Conservation (phyloP, 2,113 vertebrate genomes). For the Anseranas semipalmata region DNA sequence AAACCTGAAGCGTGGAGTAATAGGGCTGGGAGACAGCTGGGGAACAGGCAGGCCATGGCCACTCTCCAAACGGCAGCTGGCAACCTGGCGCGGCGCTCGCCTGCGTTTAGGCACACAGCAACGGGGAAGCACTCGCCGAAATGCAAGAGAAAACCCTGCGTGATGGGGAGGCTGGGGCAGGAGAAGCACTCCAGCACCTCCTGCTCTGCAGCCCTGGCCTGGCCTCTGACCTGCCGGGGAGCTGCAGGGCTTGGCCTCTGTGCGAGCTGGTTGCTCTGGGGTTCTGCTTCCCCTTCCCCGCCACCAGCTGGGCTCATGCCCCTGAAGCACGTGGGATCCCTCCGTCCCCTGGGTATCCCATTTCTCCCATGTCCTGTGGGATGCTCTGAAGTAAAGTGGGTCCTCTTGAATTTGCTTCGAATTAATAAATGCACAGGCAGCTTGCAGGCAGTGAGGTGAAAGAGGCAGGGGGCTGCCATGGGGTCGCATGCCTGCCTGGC, state of each 20-base stretch:
- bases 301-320: neutral
- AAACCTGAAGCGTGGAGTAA: conserved; percentile 16
- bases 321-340: neutral
- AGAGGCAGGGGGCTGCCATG: neutral
- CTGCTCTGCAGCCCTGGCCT: neutral
- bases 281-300: neutral
- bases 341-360: neutral
- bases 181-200: neutral
- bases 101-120: neutral
- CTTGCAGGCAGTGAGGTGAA: neutral
- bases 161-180: neutral
- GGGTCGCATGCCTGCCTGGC: neutral
- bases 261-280: neutral
- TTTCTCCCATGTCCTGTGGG: neutral
- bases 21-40: conserved; percentile 26
- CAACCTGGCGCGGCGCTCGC: neutral
- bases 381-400: neutral
- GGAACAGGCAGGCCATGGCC: conserved; percentile 15
- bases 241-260: neutral
- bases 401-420: neutral
- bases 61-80: conserved; percentile 53
- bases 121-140: neutral
- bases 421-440: neutral
- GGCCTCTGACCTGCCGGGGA: rapidly evolving
- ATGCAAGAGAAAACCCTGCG: neutral